Percentiles rank a stretch among this genome's conserved stretches.
Conservation (phyloP, 2,888 invertebrate genomes). For the Xylota segnis region DNA sequence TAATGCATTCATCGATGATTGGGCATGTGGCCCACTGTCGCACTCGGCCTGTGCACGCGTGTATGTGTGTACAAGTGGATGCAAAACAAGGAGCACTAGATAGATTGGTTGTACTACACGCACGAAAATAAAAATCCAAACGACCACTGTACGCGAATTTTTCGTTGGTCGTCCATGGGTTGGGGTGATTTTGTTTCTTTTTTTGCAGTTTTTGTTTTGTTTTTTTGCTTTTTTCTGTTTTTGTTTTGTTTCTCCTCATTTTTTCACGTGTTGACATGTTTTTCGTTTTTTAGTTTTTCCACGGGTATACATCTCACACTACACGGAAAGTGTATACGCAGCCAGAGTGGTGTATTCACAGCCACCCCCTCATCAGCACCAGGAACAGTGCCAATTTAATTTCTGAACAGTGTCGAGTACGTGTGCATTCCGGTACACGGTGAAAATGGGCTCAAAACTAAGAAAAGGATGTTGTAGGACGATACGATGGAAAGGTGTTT, state of each 20-base stretch:
- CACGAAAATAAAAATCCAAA: slow-evolving; percentile 76
- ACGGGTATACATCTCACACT: slow-evolving; percentile 61
- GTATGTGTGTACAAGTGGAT: slow-evolving; percentile 62
- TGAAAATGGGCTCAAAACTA: not conserved
- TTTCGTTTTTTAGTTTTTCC: slow-evolving; percentile 75
- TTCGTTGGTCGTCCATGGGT: slow-evolving; percentile 71
- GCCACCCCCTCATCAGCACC: slow-evolving; percentile 70
- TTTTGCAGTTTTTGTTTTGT: slow-evolving; percentile 54
- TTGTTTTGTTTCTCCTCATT: slow-evolving; percentile 72
- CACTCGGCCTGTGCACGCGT: slow-evolving; percentile 33
- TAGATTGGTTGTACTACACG: slow-evolving; percentile 73
- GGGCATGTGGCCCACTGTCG: slow-evolving; percentile 75
- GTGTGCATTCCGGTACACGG: slow-evolving; percentile 60
- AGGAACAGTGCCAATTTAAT: slow-evolving; percentile 69
- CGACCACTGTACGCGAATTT: slow-evolving; percentile 64
- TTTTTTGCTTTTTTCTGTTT: slow-evolving; percentile 41
- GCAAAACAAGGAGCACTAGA: slow-evolving; percentile 76
- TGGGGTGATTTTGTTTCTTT: slow-evolving; percentile 78
- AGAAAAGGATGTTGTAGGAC: not conserved
- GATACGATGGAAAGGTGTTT: too few relatives aligned
- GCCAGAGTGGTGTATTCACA: slow-evolving; percentile 48
- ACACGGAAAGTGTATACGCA: slow-evolving; percentile 28
- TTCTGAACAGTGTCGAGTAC: slow-evolving; percentile 57
- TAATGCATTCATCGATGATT: slow-evolving; percentile 76
- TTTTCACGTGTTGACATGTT: slow-evolving; percentile 73